phyloP scores from a whole-genome alignment of 2,888 invertebrate genomes.

The Chaetogeoica ovagalla region DNA sequence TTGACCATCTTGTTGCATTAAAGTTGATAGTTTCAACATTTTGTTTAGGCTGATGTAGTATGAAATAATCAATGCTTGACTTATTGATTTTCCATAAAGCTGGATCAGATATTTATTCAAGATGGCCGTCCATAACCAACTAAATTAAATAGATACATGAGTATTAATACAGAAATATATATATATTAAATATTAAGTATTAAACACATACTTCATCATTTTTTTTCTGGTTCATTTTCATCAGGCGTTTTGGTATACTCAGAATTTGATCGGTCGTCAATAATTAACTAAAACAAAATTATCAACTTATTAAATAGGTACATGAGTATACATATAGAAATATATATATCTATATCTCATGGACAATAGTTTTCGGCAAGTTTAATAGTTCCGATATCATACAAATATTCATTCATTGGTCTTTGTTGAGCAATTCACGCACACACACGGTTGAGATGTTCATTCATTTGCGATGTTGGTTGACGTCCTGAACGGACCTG shows the following conservation, averaged over 20 bases:
- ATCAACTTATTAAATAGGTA: constrained; percentile 15
- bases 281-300: constrained; percentile 17
- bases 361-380: too few species aligned
- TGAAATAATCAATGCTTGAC: not conserved
- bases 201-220: not conserved
- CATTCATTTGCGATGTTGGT: too few species aligned
- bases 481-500: too few species aligned
- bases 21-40: not conserved
- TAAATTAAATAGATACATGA: constrained; percentile 11
- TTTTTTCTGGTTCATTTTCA: constrained; percentile 13
- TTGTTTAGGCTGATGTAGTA: not conserved
- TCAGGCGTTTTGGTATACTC: not conserved
- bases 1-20: not conserved
- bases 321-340: not conserved
- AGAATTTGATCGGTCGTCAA: not conserved
- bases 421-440: too few species aligned
- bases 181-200: constrained; percentile 7
- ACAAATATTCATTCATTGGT: too few species aligned
- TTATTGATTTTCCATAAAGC: not conserved
- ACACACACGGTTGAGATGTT: too few species aligned
- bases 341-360: too few species aligned
- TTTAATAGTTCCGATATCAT: too few species aligned
- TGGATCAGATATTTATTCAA: not conserved
- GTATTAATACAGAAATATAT: constrained; percentile 4
- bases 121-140: constrained; percentile 10